phyloP scores from a whole-genome alignment of 2,797 vertebrate genomes.

The Lacerta viridis region DNA sequence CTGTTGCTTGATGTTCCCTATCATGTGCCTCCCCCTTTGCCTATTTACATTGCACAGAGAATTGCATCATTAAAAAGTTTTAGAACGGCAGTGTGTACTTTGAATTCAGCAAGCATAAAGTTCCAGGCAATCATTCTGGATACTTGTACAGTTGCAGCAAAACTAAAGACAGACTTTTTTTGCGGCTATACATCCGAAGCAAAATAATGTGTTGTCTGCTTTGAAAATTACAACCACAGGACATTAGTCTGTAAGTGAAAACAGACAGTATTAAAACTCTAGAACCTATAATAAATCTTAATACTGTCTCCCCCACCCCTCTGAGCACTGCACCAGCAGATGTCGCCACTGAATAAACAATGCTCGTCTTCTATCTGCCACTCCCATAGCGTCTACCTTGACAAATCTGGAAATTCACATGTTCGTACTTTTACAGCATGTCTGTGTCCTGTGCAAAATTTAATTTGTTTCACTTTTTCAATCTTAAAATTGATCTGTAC shows the following conservation, averaged over 20 bases:
- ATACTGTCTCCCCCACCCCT: not conserved
- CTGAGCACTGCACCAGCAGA: conserved; percentile 56
- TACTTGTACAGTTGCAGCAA: not conserved
- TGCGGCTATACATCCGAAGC: no score
- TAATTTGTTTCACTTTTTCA: not conserved
- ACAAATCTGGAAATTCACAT: not conserved
- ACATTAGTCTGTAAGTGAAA: not conserved
- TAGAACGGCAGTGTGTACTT: not conserved
- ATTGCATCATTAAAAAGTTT: not conserved
- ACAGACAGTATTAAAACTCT: not conserved
- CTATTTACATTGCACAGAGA: not conserved
- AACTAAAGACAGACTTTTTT: not conserved
- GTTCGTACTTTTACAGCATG: not conserved
- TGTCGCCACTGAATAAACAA: conserved; percentile 58
- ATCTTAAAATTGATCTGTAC: not conserved
- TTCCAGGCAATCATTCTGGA: not conserved
- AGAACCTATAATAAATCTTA: not conserved
- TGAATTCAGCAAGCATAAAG: not conserved
- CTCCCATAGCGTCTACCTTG: not conserved
- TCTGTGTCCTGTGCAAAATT: not conserved
- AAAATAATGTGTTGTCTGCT: no score
- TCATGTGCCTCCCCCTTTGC: no score
- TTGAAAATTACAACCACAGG: no score
- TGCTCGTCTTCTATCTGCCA: not conserved
- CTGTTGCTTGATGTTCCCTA: not conserved